Evolutionary conservation across 2,113 vertebrate species (phyloP), one percentile per base, ranked within the genome.

Genomic region (Periophthalmodon schlosseri): DNA sequence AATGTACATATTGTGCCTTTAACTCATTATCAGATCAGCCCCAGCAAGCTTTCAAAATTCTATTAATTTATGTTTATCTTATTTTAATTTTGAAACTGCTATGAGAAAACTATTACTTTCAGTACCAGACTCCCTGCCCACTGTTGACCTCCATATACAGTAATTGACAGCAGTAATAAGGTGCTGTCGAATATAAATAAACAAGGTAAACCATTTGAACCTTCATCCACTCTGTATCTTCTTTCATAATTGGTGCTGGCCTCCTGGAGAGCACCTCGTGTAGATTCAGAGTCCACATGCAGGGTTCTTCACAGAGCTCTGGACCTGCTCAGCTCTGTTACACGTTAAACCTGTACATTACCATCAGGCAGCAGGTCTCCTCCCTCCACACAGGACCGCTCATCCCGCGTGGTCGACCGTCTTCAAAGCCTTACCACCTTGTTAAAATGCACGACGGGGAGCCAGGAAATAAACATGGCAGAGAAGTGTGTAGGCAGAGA

Each of bases 391-490:
- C 24, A 16, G 58, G 68, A 56, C 28, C 68, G 75, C 78, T 86
- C 73, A 86, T 91, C 82, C 81, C 76, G 61, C 74, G 78, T 87
- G 87, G 90, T 84, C 74, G 86, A 76, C 66, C 86, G 78, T 90
- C 84, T 88, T 92, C 87, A 89, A 92, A 91, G 84, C 79, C 54
- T n/a, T 58, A 63, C 80, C 77, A 74, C 82, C 88, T 92, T 90
- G 84, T 93, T 91, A 90, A 84, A 90, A 82, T 78, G 68, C 88
- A 79, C 82, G 15, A 33, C 80, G 72, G 84, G 83, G 76, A 69
- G 76, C 36, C 79, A 84, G 79, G 77, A 83, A 90, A 90, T 86
- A 92, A 91, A 92, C 91, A 91, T 89, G 78, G 76, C 86, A 78
- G 34, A 47, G 39, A 80, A 78, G 75, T 49, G 36, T 78, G 58